Evolutionary conservation across 2,888 invertebrate species (phyloP).

Genomic region (Macrostomum cliftonense): DNA sequence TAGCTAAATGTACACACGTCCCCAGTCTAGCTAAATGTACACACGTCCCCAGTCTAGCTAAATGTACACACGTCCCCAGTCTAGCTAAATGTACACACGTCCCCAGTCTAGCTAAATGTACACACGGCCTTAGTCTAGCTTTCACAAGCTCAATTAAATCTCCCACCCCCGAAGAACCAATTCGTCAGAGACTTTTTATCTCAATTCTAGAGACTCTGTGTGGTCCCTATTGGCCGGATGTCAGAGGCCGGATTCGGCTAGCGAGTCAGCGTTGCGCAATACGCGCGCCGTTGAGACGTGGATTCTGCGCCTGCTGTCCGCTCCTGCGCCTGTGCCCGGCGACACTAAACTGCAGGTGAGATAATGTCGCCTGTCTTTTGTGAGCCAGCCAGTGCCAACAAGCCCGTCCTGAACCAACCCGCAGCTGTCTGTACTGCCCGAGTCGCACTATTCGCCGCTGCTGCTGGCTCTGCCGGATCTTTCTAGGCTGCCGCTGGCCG

Average conservation of each 20-base stretch:
- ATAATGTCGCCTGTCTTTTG: not conserved
- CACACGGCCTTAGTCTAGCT: too few species aligned
- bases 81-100: too few species aligned
- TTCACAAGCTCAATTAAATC: too few species aligned
- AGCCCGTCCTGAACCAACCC: conserved; percentile 4
- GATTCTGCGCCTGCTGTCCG: conserved; percentile 80
- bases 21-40: too few species aligned
- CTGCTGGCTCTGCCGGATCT: conserved; percentile 63
- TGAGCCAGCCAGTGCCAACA: too few species aligned
- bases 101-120: too few species aligned
- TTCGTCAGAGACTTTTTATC: too few species aligned
- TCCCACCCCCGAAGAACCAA: too few species aligned
- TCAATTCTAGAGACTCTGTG: conserved; percentile 68
- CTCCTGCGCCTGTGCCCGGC: conserved; percentile 91
- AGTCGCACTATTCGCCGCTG: conserved; percentile 54
- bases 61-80: too few species aligned
- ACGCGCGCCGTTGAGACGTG: conserved; percentile 95
- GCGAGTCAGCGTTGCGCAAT: conserved; percentile 59
- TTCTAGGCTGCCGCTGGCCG: conserved; percentile 82
- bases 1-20: too few species aligned
- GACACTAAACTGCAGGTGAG: conserved; percentile 59
- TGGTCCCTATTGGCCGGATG: conserved; percentile 71
- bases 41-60: too few species aligned
- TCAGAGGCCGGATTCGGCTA: conserved; percentile 29
- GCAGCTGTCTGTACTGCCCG: conserved; percentile 62